Base-by-base conservation (phyloP, 2,888 invertebrate genomes). In the Crepidodera aurea region DNA sequence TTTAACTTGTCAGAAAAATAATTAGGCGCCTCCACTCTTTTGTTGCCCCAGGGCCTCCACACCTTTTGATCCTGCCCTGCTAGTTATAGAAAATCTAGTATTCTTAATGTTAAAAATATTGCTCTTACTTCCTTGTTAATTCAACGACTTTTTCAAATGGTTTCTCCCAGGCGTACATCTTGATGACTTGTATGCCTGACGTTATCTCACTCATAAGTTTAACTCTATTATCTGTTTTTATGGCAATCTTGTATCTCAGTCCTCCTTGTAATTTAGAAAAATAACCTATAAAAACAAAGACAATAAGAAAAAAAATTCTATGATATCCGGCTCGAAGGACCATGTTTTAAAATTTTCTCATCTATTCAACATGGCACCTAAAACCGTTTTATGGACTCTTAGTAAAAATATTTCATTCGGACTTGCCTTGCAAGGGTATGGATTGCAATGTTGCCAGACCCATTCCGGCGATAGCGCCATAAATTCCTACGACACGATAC, bases 131-230 rank as follows among this genome's bases (percentile, higher is more conserved):
- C 74, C 91, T 79, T 0, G 89, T 84, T 4, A 84, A 73, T 50
- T 83, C 84, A 0, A 91, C 84, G 44, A 90, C 73, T 29, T 85
- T 83, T 44, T 87, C 86, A 73, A 91, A 91, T 0, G 90, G 88
- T 65, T 85, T 86, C 74, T 92, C 91, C 86, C 91, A 91, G 1
- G 90, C 88, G 74, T 90, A 91, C 90, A 91, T 90, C 78, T 91
- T 92, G 69, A 91, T 90, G 1, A 91, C 88, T 73, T 88, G 85
- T 69, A 92, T 90, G 0, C 89, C 90, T 0, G 86, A 84, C 27
- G 91, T 86, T 48, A 91, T 88, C 79, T 92, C 91, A 72, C 87
- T 88, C 90, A 91, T 90, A 2, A 90, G 75, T 32, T 88, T 84
- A 1, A 92, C 87, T 50, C 92, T 78, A 69, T 87, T 85, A 77